Conservation (phyloP, 2,797 vertebrate genomes). For the Zalophus californianus region DNA sequence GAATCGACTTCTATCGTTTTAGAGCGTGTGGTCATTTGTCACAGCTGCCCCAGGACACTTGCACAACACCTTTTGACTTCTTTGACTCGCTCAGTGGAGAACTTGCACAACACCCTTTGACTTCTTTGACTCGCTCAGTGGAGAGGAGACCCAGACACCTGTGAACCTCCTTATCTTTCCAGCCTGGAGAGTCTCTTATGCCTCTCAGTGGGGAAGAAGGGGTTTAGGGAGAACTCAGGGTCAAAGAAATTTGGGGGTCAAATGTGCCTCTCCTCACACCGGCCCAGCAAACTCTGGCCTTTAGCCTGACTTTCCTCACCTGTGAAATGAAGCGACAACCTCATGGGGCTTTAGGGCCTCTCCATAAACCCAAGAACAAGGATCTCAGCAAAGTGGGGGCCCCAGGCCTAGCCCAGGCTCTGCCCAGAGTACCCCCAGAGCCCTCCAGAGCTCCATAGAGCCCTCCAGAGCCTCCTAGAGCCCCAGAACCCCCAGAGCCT, state of each 20-base stretch:
- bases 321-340: background rate
- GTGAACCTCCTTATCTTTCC: background rate
- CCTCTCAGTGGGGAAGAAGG: background rate
- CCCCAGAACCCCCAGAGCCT: background rate
- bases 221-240: background rate
- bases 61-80: accelerated
- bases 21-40: accelerated
- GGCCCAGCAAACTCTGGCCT: accelerated
- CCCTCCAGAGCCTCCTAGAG: background rate
- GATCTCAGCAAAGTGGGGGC: background rate
- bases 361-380: background rate
- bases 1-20: accelerated
- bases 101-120: background rate
- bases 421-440: background rate
- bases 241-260: background rate
- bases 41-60: background rate
- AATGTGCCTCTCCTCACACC: accelerated
- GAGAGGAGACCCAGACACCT: accelerated
- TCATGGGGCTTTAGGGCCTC: background rate
- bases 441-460: background rate
- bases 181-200: background rate
- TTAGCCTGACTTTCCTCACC: background rate
- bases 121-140: accelerated
- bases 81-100: accelerated
- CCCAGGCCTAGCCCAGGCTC: background rate